Conservation (phyloP, 2,797 vertebrate species). For the Phylloscopus collybita region DNA sequence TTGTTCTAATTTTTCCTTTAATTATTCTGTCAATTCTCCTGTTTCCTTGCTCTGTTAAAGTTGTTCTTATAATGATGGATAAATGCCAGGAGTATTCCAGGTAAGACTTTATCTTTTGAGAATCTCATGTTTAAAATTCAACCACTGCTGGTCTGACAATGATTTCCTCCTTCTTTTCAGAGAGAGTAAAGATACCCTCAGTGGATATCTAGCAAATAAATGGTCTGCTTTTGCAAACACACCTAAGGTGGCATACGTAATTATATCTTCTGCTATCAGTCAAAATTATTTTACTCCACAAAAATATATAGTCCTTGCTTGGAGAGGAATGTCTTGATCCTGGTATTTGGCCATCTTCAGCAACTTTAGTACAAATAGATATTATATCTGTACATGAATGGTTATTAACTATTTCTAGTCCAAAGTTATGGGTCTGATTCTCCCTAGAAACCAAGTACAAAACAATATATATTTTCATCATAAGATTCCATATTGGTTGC, state of each 20-base stretch:
- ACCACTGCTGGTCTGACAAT: neutral
- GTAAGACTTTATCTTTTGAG: neutral
- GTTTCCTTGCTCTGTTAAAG: neutral
- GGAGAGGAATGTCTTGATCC: neutral
- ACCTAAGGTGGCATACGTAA: neutral
- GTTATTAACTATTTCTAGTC: neutral
- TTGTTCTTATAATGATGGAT: neutral
- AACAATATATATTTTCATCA: fast-evolving
- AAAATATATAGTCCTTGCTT: neutral
- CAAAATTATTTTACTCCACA: neutral
- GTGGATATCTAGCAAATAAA: neutral
- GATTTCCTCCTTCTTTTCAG: neutral
- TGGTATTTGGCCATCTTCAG: neutral
- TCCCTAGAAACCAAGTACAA: neutral
- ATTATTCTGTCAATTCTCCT: neutral
- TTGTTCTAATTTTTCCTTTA: neutral
- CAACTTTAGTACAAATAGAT: neutral
- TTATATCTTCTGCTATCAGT: neutral
- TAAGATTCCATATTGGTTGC: neutral
- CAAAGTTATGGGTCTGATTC: neutral
- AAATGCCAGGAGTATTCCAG: neutral
- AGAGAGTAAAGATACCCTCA: neutral
- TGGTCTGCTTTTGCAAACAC: neutral
- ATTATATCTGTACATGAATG: neutral
- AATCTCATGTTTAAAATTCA: neutral